These are phyloP conservation scores for Norana najaformis DNA, from an alignment of 2,888 invertebrate genomes.

Conservation along the genomic window DNA sequence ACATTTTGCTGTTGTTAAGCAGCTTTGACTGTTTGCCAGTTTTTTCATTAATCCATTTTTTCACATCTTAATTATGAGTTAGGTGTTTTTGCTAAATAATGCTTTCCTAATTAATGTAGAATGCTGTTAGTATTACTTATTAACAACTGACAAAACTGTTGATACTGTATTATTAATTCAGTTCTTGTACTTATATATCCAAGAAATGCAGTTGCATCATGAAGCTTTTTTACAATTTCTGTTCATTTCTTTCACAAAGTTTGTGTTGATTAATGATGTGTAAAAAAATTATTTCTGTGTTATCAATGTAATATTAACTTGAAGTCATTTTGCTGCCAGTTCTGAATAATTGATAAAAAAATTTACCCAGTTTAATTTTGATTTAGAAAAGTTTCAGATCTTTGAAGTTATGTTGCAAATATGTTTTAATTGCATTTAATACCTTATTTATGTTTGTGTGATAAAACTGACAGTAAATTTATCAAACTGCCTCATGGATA, in stretches of 20 bases:
- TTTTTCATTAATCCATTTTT: neutral
- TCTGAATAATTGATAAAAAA: neutral
- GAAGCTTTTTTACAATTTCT: too few species aligned
- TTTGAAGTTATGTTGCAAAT: neutral
- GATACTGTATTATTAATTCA: neutral
- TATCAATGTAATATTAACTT: neutral
- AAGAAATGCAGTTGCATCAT: too few species aligned
- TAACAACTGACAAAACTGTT: neutral
- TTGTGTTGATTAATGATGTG: neutral
- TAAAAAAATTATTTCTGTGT: neutral
- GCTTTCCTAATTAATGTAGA: neutral
- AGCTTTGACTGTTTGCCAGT: neutral
- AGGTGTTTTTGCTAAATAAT: neutral
- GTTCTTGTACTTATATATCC: neutral
- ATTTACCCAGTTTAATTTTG: neutral
- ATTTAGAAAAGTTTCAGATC: neutral
- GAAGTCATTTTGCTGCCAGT: neutral
- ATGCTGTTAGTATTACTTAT: neutral
- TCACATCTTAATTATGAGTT: neutral
- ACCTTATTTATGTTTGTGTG: neutral
- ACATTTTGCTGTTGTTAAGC: conserved; percentile 1
- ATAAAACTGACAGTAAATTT: neutral
- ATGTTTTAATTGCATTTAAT: neutral
- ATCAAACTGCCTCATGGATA: neutral
- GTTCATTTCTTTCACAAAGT: neutral